A percentile compares a stretch with the other conserved stretches of the same genome.
These are phyloP conservation scores for Amiota communis DNA, from an alignment of 2,888 invertebrate genomes.

Conservation along the genomic window DNA sequence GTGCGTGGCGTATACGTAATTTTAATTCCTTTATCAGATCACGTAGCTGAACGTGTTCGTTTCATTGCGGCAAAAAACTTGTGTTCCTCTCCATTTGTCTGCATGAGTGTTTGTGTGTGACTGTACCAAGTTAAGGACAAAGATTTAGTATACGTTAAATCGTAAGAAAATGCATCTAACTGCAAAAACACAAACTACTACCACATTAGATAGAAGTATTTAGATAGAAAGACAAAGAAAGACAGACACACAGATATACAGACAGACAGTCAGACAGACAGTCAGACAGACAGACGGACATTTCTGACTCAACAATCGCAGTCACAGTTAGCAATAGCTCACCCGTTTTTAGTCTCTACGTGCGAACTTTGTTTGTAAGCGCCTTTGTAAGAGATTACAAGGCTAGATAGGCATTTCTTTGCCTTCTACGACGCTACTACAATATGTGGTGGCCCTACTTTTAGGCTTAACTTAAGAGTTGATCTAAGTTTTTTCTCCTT, in stretches of 20 bases:
- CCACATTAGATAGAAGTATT: background rate
- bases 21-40: conserved; percentile 62
- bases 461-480: background rate
- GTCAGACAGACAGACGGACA: conserved; percentile 20
- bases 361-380: no score
- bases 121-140: conserved; percentile 14
- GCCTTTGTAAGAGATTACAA: conserved; percentile 4
- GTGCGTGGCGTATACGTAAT: conserved; percentile 19
- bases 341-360: no score
- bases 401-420: conserved; percentile 13
- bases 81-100: conserved; percentile 14
- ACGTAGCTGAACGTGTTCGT: conserved; percentile 56
- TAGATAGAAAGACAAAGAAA: conserved; percentile 19
- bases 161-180: conserved; percentile 22
- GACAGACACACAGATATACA: conserved; percentile 19
- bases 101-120: background rate
- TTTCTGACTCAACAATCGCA: no score
- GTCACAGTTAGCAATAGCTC: background rate
- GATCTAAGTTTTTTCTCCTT: background rate
- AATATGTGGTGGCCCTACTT: no score
- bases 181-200: conserved; percentile 1
- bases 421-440: no score
- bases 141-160: conserved; percentile 20
- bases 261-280: conserved; percentile 23
- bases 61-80: conserved; percentile 15